These are phyloP conservation scores for Microctenopoma steveboyesi DNA, from an alignment of 2,797 vertebrate genomes.

Conservation along the genomic window DNA sequence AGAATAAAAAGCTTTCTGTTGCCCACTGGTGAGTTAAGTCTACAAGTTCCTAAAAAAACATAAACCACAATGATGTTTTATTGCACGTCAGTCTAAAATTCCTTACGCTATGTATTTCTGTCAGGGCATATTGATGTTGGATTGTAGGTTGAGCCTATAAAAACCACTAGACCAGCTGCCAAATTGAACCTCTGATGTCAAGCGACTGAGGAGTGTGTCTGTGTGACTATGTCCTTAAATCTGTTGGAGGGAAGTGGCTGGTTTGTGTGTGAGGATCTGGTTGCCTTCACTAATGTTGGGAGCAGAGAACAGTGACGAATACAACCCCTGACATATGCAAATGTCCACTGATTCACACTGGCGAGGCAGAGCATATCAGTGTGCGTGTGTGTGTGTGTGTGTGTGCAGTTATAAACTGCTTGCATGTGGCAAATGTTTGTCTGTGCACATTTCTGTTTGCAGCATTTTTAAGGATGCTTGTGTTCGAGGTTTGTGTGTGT, in stretches of 20 bases:
- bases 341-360: constrained; percentile 71
- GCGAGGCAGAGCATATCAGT: constrained; percentile 13
- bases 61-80: too few species aligned
- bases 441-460: constrained; percentile 28
- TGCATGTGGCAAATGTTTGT: constrained; percentile 33
- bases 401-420: constrained; percentile 26
- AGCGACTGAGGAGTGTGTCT: constrained; percentile 20
- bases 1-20: too few species aligned
- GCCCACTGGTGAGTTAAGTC: too few species aligned
- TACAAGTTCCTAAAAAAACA: too few species aligned
- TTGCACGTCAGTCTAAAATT: too few species aligned
- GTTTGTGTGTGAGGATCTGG: constrained; percentile 59
- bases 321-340: constrained; percentile 77
- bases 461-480: constrained; percentile 1
- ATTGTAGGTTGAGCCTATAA: constrained; percentile 45
- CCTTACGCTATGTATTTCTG: neutral
- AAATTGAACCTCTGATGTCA: constrained; percentile 55
- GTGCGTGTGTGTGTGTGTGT: constrained; percentile 1
- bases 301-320: constrained; percentile 66
- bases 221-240: constrained; percentile 24
- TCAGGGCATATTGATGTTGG: neutral
- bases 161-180: constrained; percentile 47
- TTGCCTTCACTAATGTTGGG: constrained; percentile 58
- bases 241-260: constrained; percentile 39
- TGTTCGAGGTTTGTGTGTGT: neutral